A percentile compares a stretch with the other conserved stretches of the same genome.
Conservation (phyloP, 1,140 invertebrate species). For the Maconellicoccus hirsutus region DNA sequence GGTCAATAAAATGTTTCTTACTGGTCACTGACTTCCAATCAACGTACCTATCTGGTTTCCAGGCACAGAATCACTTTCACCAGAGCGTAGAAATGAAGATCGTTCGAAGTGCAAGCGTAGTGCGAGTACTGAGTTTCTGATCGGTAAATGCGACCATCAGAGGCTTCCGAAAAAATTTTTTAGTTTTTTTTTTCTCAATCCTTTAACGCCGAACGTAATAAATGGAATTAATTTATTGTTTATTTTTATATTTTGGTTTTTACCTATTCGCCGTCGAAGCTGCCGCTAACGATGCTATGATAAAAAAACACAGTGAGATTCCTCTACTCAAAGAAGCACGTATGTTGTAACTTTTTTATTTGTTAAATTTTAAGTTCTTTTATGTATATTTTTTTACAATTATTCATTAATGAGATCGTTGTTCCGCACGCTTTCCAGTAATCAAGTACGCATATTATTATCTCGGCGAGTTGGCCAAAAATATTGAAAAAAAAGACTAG, state of each 20-base stretch:
- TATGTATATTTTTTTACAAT: not conserved
- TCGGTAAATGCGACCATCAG: constrained; percentile 9
- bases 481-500: no score
- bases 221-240: constrained; percentile 5
- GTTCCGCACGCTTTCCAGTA: no score
- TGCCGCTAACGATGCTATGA: not conserved
- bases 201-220: not conserved
- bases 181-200: not conserved
- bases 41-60: constrained; percentile 18
- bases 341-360: not conserved
- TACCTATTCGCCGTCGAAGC: not conserved
- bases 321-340: constrained; percentile 14
- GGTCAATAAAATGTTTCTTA: not conserved
- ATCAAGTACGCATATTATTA: no score
- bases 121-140: constrained; percentile 9
- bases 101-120: not conserved
- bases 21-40: constrained; percentile 17
- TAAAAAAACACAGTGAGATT: constrained; percentile 18
- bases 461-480: no score
- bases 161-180: not conserved
- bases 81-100: not conserved
- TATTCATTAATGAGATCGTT: no score
- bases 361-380: not conserved
- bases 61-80: constrained; percentile 5
- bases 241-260: constrained; percentile 9